phyloP scores from a whole-genome alignment of 2,888 invertebrate species.

The Cancer borealis region DNA sequence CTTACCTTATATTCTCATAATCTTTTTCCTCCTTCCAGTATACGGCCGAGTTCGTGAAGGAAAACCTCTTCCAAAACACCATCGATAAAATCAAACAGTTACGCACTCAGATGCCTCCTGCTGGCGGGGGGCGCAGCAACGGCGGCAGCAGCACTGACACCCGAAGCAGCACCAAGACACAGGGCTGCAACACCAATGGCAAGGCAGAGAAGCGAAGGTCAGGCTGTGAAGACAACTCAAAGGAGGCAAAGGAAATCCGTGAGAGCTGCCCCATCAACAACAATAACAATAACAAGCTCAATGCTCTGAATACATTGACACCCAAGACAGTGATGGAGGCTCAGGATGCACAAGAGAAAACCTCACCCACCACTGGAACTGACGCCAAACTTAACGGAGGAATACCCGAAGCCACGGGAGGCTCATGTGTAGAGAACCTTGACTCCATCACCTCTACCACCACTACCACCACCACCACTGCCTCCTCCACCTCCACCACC shows the following conservation, averaged over 20 bases:
- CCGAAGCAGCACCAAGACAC: neutral
- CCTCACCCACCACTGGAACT: neutral
- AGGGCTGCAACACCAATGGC: conserved; percentile 39
- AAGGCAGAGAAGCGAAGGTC: neutral
- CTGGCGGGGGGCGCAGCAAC: neutral
- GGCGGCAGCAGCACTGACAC: neutral
- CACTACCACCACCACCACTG: too few relatives aligned
- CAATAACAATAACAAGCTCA: conserved; percentile 6
- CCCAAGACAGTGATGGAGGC: neutral
- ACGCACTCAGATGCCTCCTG: conserved; percentile 48
- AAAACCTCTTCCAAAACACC: conserved; percentile 72
- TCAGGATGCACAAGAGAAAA: neutral
- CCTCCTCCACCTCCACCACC: neutral
- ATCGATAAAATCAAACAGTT: conserved; percentile 73
- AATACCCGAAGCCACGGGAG: neutral
- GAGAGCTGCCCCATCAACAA: conserved; percentile 26
- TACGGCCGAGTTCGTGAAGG: conserved; percentile 75
- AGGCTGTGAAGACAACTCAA: neutral
- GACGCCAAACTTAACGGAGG: neutral
- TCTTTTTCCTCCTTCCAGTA: conserved; percentile 64
- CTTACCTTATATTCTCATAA: neutral
- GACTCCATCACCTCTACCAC: neutral
- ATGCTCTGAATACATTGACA: neutral
- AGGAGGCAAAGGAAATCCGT: neutral
- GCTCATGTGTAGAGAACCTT: conserved; percentile 43